Percentiles rank a stretch among this genome's conserved stretches.
These are phyloP conservation scores for Lutraria lutraria DNA, from an alignment of 2,888 invertebrate species.

Conservation along the genomic window DNA sequence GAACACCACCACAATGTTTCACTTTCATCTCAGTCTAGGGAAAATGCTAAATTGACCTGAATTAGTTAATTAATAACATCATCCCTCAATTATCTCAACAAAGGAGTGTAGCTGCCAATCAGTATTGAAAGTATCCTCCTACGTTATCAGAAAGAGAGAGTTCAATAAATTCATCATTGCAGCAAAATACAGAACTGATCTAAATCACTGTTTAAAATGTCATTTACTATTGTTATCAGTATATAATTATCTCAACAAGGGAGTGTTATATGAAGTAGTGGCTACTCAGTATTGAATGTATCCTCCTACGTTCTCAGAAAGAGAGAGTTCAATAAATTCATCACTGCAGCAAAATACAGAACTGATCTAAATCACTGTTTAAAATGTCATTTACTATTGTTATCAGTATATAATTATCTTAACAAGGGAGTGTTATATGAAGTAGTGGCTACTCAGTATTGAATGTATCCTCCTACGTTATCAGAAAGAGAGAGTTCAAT, in stretches of 20 bases:
- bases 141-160: conserved; percentile 51
- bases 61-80: too few relatives aligned
- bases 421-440: background rate
- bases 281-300: conserved; percentile 35
- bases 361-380: too few relatives aligned
- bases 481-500: conserved; percentile 55
- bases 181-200: too few relatives aligned
- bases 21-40: too few relatives aligned
- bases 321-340: conserved; percentile 50
- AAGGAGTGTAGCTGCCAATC: conserved; percentile 22
- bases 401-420: background rate
- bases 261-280: background rate
- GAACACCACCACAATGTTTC: too few relatives aligned
- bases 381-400: too few relatives aligned
- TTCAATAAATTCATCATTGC: conserved; percentile 33
- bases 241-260: too few relatives aligned
- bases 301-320: conserved; percentile 48
- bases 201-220: too few relatives aligned
- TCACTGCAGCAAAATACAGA: background rate
- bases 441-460: conserved; percentile 37
- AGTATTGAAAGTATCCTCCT: conserved; percentile 41
- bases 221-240: background rate
- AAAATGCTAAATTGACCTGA: too few relatives aligned
- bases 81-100: too few relatives aligned
- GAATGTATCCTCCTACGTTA: conserved; percentile 32